These are phyloP conservation scores for Halictus rubicundus DNA, from an alignment of 1,140 invertebrate genomes.

Conservation along the genomic window DNA sequence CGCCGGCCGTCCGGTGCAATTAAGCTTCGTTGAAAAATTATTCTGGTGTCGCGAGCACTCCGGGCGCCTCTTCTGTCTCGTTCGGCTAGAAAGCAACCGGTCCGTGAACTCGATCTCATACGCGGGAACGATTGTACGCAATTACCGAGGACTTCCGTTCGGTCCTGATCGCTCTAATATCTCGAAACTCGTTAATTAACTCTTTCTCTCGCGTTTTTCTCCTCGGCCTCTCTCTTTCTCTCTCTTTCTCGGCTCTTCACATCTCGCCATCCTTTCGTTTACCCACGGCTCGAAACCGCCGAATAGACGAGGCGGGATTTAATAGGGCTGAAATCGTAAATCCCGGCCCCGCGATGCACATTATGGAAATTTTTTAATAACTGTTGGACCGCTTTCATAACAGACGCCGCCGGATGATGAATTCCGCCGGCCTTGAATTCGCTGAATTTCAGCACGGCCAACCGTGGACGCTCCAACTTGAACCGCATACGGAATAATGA, in stretches of 20 bases:
- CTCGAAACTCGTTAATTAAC: constrained; percentile 32
- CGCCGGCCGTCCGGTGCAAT: constrained; percentile 1
- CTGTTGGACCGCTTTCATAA: background rate
- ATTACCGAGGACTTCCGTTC: constrained; percentile 4
- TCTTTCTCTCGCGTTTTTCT: background rate
- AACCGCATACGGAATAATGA: background rate
- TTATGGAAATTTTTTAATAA: constrained; percentile 36
- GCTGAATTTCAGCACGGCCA: background rate
- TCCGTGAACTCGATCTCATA: background rate
- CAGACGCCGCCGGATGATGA: background rate
- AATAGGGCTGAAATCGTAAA: constrained; percentile 16
- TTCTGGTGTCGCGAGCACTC: constrained; percentile 5
- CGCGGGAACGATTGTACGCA: constrained; percentile 14
- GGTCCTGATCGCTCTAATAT: constrained; percentile 23
- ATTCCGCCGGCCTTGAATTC: background rate
- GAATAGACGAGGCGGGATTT: constrained; percentile 8
- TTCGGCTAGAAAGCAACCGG: background rate
- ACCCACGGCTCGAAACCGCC: background rate
- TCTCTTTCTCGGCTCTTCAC: too few species aligned
- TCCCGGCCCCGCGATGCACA: background rate
- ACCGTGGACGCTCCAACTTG: background rate
- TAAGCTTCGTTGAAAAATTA: constrained; percentile 35
- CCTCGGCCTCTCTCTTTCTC: too few species aligned
- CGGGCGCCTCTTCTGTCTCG: background rate
- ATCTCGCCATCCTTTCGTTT: too few species aligned